Percentiles rank a stretch among this genome's conserved stretches.
Evolutionary conservation across 2,888 invertebrate species (phyloP).

Genomic region (Tachina grossa): DNA sequence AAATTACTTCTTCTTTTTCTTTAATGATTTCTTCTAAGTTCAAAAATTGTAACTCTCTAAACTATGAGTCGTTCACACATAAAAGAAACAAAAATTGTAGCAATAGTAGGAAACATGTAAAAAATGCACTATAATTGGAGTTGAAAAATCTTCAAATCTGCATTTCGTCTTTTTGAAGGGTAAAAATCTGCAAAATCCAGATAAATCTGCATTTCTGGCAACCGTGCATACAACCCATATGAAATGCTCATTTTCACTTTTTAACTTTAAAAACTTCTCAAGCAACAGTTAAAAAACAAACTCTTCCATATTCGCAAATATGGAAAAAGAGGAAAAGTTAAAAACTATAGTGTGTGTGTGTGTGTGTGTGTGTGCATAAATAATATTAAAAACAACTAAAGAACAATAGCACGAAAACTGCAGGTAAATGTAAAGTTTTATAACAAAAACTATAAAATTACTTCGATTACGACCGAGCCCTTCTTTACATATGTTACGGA

Average conservation of each 20-base stretch:
- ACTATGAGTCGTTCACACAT: too few species aligned
- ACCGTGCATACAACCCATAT: slow-evolving; percentile 38
- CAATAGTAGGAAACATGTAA: too few species aligned
- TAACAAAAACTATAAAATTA: background rate
- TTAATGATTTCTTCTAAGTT: too few species aligned
- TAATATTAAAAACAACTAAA: slow-evolving; percentile 18
- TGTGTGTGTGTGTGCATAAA: background rate
- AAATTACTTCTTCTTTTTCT: too few species aligned
- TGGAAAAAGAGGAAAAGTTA: slow-evolving; percentile 1
- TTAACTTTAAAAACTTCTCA: slow-evolving; percentile 39
- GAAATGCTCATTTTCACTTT: slow-evolving; percentile 63
- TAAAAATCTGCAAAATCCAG: too few species aligned
- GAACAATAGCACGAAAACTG: background rate
- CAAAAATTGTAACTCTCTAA: too few species aligned
- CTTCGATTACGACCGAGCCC: background rate
- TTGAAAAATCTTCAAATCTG: too few species aligned
- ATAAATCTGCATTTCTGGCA: too few species aligned
- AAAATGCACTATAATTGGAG: too few species aligned
- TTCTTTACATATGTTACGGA: slow-evolving; percentile 8
- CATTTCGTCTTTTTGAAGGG: too few species aligned
- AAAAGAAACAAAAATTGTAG: too few species aligned
- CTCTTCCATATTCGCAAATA: background rate
- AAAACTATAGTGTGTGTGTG: background rate
- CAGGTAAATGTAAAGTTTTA: slow-evolving; percentile 22
- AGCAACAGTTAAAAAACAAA: slow-evolving; percentile 23